Evolutionary conservation across 2,888 invertebrate species (phyloP), one percentile per base, ranked within the genome.

Genomic region (Chrysolina americana): DNA sequence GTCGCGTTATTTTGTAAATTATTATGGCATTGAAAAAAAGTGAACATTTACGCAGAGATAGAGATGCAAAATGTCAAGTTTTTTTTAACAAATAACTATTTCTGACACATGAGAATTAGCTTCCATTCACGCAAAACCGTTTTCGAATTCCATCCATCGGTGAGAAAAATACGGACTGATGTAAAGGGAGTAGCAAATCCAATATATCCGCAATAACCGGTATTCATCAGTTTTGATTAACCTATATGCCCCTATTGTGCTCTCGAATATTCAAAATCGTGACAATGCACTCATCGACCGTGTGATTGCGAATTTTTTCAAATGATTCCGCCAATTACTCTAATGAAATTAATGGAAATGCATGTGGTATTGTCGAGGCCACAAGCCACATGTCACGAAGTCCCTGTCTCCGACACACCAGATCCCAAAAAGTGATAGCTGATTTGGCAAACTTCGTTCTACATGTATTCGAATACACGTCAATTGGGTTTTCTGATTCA

Each of bases 291-390:
- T 41, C 64, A 70, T 19, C 50, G 50, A 70, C 44, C 63, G 70
- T 50, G 63, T 68, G 68, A 68, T 68, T 68, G 41, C 53, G 28
- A 59, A 68, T 50, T 68, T 68, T 68, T 68, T 68, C n/a, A 68
- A 68, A 23, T 53, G 53, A 53, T 23, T 68, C 65, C 69, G 75
- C 72, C 72, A 75, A 72, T 75, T 75, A 86, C 81, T 77, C 75
- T 84, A 86, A 86, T 86, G 84, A 84, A 87, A 87, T 87, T 84
- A 86, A 87, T 86, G 86, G 85, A 86, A 86, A 86, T 86, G 83
- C 85, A 85, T 83, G 83, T 79, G 83, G 85, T 82, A 86, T 86
- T 87, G 85, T 85, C 82, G 80, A 83, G 84, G 86, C 75, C 78
- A 65, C 79, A 70, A 73, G 69, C 76, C 76, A 80, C 82, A 82